These are phyloP conservation scores for Microtus ochrogaster DNA, from an alignment of 2,113 vertebrate genomes.

Conservation along the genomic window DNA sequence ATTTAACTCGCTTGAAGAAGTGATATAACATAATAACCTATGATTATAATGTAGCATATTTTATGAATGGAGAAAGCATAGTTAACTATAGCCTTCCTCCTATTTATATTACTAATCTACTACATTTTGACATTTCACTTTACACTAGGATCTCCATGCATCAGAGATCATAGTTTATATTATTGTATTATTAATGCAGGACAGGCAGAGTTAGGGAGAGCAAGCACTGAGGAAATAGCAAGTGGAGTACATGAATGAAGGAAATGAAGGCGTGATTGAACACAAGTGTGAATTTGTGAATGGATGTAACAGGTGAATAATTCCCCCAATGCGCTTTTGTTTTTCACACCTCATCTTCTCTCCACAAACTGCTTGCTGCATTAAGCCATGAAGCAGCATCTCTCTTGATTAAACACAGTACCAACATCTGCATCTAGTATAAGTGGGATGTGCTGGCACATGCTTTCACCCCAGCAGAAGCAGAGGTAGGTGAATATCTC, in stretches of 20 bases:
- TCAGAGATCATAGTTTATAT: background rate
- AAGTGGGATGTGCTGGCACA: background rate
- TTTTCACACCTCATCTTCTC: background rate
- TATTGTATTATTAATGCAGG: background rate
- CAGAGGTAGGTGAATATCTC: background rate
- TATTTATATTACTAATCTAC: conserved; percentile 6
- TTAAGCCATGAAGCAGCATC: background rate
- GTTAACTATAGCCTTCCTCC: background rate
- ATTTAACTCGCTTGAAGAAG: background rate
- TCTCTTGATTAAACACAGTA: background rate
- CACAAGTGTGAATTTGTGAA: background rate
- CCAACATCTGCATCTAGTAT: background rate
- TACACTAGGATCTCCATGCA: background rate
- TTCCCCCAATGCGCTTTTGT: background rate
- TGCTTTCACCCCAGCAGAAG: background rate
- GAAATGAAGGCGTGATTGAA: background rate
- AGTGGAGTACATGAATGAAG: background rate
- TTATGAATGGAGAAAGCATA: background rate
- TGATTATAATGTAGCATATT: background rate
- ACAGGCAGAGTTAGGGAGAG: background rate
- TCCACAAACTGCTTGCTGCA: background rate
- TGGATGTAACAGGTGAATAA: background rate
- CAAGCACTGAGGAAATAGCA: background rate
- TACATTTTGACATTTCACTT: background rate
- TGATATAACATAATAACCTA: background rate